Base-by-base conservation (phyloP, 1,140 invertebrate species). In the Paraescarpia echinospica region DNA sequence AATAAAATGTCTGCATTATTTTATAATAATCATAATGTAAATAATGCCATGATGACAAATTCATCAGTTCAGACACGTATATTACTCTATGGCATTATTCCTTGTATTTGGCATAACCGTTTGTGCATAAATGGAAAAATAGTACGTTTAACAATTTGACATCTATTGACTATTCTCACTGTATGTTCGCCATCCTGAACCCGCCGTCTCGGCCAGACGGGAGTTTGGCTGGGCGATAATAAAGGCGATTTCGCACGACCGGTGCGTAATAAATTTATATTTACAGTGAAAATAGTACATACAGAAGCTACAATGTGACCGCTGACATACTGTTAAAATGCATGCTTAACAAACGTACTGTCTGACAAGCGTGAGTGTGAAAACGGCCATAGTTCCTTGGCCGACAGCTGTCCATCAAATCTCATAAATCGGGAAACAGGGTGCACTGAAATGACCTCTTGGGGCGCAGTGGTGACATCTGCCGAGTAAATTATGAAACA, bases 391-490 rank as follows among this genome's bases (percentile, higher is more conserved):
- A 31, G 59, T 77, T 77, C 59, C 59, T 77, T 77, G 59, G 59
- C 59, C 59, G 59, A 31, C 59, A 77, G 59, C 59, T 77, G 59
- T 77, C 59, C 59, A 77, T 77, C 59, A 77, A 77, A 77, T 77
- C 59, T 77, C 59, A 77, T 77, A 77, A 77, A 77, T 77, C 59
- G 59, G 59, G 59, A 18, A 27, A 6, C 59, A 77, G 59, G 59
- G 59, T 77, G 59, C 59, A 77, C 59, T 77, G 59, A 77, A 77
- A 77, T 77, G 59, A 77, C 59, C 59, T 77, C 59, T 77, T 77
- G 2, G 59, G 59, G 59, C 14, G 27, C 27, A 77, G 12, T 77
- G 22, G 18, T 77, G 59, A 77, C 59, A 77, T 31, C 59, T 77
- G 59, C 27, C 27, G 59, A 77, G 27, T 31, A 77, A 77, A 77